Evolutionary conservation across 1,140 invertebrate genomes (phyloP).

Genomic region (Agraylea sexmaculata): DNA sequence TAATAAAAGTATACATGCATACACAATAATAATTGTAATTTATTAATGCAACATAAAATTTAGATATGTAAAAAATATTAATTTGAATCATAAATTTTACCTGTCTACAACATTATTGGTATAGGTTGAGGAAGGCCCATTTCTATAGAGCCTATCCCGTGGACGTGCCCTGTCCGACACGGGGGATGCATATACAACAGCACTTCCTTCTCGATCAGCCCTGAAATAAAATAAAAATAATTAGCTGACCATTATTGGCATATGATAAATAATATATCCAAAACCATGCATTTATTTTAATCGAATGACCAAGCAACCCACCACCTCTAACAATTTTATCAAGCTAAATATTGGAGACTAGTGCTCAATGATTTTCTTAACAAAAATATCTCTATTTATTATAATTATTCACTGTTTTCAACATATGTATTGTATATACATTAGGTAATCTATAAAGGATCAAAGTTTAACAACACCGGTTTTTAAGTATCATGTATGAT

Average conservation of each 20-base stretch:
- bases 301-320: neutral
- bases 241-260: neutral
- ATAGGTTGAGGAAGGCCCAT: slow-evolving; percentile 24
- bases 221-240: slow-evolving; percentile 22
- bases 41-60: slow-evolving; percentile 1
- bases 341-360: neutral
- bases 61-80: neutral
- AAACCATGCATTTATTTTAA: slow-evolving; percentile 11
- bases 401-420: too few species aligned
- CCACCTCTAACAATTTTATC: slow-evolving; percentile 1
- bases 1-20: neutral
- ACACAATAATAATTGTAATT: neutral
- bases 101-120: slow-evolving; percentile 18
- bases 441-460: too few species aligned
- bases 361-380: too few species aligned
- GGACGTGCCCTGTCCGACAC: slow-evolving; percentile 31
- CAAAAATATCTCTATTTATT: too few species aligned
- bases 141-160: slow-evolving; percentile 18
- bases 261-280: neutral
- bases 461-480: too few species aligned
- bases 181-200: slow-evolving; percentile 27
- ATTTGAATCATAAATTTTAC: slow-evolving; percentile 6
- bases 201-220: slow-evolving; percentile 23
- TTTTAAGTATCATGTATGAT: too few species aligned
- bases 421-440: too few species aligned